phyloP scores from a whole-genome alignment of 2,113 vertebrate genomes.

The Haliaeetus leucogaster region DNA sequence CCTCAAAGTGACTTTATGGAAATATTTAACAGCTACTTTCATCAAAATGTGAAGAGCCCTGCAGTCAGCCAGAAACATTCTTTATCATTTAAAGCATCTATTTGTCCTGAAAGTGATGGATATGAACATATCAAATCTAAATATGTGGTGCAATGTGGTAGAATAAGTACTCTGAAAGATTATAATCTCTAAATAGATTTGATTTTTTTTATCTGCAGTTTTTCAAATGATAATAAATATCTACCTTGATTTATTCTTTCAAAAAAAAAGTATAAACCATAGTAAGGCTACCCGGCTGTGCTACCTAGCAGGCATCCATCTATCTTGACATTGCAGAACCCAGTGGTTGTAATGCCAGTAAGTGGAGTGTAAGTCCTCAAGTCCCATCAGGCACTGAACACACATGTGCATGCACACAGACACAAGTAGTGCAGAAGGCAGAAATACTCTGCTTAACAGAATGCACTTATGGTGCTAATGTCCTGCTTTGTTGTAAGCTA shows the following conservation, averaged over 20 bases:
- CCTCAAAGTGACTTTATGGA: not conserved
- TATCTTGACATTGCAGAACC: not conserved
- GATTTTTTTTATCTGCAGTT: not conserved
- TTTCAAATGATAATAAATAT: not conserved
- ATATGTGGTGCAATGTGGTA: not conserved
- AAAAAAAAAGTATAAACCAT: not conserved
- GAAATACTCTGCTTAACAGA: not conserved
- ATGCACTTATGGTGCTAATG: not conserved
- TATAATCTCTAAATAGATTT: not conserved
- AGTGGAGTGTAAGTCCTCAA: not conserved
- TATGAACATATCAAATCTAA: not conserved
- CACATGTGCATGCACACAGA: rapidly evolving
- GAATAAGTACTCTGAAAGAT: not conserved
- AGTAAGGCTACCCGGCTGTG: not conserved
- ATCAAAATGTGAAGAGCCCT: not conserved
- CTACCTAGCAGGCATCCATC: not conserved
- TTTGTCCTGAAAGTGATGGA: not conserved
- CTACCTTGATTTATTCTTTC: not conserved
- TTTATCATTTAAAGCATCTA: not conserved
- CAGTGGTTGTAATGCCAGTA: not conserved
- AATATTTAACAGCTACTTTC: not conserved
- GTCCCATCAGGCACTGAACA: not conserved
- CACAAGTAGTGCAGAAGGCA: not conserved
- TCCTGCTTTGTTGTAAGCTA: not conserved
- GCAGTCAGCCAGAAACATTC: not conserved